A percentile compares a stretch with the other conserved stretches of the same genome.
phyloP scores from a whole-genome alignment of 2,797 vertebrate species.

The Xerus rutilus region DNA sequence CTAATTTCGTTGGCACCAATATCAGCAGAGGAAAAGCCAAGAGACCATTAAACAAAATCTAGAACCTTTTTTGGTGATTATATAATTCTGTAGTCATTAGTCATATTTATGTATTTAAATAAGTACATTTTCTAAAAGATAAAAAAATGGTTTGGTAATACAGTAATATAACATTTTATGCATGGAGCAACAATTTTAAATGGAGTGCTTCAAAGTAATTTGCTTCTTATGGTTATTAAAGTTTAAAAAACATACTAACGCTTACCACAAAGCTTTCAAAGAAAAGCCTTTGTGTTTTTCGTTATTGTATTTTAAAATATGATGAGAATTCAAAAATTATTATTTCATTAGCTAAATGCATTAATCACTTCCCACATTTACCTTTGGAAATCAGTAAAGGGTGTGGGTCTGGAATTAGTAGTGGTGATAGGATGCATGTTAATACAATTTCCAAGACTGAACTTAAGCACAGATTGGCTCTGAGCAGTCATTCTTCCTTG shows the following conservation, averaged over 20 bases:
- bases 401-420: neutral
- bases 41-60: conserved; percentile 78
- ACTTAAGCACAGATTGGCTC: neutral
- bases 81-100: conserved; percentile 80
- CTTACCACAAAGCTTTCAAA: neutral
- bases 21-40: conserved; percentile 83
- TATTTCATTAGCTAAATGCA: neutral
- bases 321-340: neutral
- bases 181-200: conserved; percentile 62
- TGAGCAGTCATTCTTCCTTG: neutral
- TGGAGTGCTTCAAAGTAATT: conserved; percentile 10
- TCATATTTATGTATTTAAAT: conserved; percentile 64
- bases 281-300: conserved; percentile 45
- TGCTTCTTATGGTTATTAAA: conserved; percentile 29
- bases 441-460: neutral
- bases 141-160: neutral
- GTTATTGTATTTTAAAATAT: conserved; percentile 19
- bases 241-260: neutral
- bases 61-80: conserved; percentile 81
- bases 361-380: neutral
- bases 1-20: conserved; percentile 86
- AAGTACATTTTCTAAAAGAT: conserved; percentile 10
- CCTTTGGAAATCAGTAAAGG: neutral
- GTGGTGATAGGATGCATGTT: rapidly evolving
- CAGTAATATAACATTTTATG: conserved; percentile 48